Conservation (phyloP, 2,888 invertebrate genomes). For the Sphaerophoria rueppellii region DNA sequence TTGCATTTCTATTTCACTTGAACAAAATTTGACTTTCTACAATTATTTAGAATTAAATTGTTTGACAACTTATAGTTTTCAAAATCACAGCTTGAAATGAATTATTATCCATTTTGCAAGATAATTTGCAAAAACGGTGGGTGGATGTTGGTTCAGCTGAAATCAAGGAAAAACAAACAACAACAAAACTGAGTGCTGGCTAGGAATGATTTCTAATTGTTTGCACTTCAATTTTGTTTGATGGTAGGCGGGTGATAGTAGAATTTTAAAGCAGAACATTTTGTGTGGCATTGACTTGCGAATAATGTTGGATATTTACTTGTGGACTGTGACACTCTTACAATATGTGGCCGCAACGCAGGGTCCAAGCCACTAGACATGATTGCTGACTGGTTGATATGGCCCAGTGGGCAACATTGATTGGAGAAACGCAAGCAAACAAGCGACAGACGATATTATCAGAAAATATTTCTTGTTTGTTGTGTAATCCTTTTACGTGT, state of each 20-base stretch:
- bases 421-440: neutral
- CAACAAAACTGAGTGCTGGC: no score
- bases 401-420: neutral
- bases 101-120: conserved; percentile 38
- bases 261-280: no score
- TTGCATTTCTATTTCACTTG: conserved; percentile 19
- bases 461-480: no score
- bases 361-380: conserved; percentile 80
- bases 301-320: no score
- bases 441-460: no score
- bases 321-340: conserved; percentile 77
- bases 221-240: no score
- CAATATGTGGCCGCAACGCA: conserved; percentile 81
- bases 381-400: conserved; percentile 77
- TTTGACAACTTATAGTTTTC: conserved; percentile 53
- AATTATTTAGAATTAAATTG: neutral
- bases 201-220: no score
- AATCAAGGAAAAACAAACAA: no score
- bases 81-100: conserved; percentile 10
- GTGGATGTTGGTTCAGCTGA: neutral
- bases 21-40: neutral
- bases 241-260: no score
- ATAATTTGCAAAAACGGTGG: conserved; percentile 46
- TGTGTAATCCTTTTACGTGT: neutral
- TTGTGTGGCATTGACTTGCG: no score